Conservation (phyloP, 2,888 invertebrate genomes). For the Dicycla oo region DNA sequence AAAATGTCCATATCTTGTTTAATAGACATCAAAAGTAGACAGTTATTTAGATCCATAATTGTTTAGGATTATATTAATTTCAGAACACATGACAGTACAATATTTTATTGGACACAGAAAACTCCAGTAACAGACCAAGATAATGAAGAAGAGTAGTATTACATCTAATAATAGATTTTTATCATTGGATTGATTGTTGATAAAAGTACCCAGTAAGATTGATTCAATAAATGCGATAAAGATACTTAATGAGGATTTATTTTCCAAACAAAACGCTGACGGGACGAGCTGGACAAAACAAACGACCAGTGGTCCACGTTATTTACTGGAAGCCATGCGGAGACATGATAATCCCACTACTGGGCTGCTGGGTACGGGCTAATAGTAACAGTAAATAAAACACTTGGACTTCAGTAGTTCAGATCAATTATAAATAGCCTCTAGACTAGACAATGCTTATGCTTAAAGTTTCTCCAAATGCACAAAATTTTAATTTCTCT, state of each 20-base stretch:
- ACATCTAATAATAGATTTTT: not conserved
- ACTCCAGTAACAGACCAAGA: not conserved
- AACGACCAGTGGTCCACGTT: not conserved
- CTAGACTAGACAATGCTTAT: not conserved
- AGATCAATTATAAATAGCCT: not conserved
- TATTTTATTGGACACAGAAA: not conserved
- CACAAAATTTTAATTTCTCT: not conserved
- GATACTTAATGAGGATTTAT: not conserved
- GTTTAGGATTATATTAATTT: not conserved
- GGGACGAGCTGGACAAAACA: not conserved
- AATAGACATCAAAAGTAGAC: not conserved
- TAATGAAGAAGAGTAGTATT: not conserved
- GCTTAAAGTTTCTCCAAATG: not conserved
- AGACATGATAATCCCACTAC: too few species aligned
- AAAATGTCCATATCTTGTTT: constrained; percentile 21
- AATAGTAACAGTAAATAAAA: not conserved
- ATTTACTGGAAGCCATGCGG: not conserved
- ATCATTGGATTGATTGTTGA: not conserved
- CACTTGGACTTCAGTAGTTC: not conserved
- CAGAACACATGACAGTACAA: not conserved
- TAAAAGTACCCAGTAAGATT: not conserved
- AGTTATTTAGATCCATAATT: not conserved
- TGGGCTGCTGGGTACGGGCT: not conserved
- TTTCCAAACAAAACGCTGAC: not conserved
- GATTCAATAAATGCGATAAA: not conserved